Evolutionary conservation across 1,140 invertebrate genomes (phyloP), one percentile per base, ranked within the genome.

Genomic region (Saccostrea cuccullata): DNA sequence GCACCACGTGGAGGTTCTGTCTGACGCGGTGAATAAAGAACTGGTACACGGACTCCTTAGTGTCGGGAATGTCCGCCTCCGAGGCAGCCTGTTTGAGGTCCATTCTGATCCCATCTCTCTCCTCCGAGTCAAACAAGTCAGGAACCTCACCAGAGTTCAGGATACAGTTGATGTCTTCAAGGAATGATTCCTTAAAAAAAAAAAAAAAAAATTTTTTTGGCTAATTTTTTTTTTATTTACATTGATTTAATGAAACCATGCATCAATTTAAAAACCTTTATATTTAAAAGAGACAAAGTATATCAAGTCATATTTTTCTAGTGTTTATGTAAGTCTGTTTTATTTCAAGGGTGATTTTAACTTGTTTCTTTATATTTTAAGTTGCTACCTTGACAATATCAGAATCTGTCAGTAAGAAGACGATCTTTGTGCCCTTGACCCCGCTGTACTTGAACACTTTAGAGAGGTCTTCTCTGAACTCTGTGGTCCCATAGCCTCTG

Each of bases 381-480:
- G 15, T 64, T n/a, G 20, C 85, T 87, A 94, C 97, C 88, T 97
- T 97, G 0, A 96, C 96, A 60, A 98, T 96, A 92, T 96, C 93
- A 70, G 92, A 89, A 89, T 95, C 95, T 47, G 94, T 93, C 11
- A 95, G 88, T 2, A 95, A 88, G 89, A 95, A 95, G 4, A 95
- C 93, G 64, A 93, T 92, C 30, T 92, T 93, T 11, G 92, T 87
- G 30, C 93, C 93, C 86, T 95, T 93, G 26, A 95, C 91, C 2
- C 94, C 95, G 67, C 92, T 89, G 23, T 91, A 84, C 40, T 96
- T 94, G 91, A 96, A 97, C 90, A 98, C 96, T 86, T 95, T 96
- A 40, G 97, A 96, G 0, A 98, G 92, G 94, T 98, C 97, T 89
- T 98, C 97, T 91, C 97, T 96, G 94, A 98, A 97, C 4, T 96